Evolutionary conservation across 2,797 vertebrate species (phyloP).

Genomic region (Myiotriccus ornatus): DNA sequence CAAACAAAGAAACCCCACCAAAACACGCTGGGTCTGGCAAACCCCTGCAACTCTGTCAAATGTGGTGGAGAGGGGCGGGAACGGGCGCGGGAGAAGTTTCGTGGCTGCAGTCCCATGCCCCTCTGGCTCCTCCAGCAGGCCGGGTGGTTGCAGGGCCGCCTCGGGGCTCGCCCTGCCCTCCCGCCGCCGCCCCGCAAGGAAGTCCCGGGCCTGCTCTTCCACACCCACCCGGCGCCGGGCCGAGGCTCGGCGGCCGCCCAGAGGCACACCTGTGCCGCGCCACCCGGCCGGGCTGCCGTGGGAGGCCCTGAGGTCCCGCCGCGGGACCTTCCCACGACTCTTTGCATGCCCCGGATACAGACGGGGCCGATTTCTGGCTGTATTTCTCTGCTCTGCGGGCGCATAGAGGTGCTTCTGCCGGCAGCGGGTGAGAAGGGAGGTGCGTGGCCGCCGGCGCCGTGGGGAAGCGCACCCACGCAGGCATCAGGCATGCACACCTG

Average conservation of each 20-base stretch:
- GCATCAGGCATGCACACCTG: not conserved
- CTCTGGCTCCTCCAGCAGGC: conserved; percentile 5
- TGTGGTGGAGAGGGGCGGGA: not conserved
- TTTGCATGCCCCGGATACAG: not conserved
- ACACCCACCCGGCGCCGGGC: not conserved
- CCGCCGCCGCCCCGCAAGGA: too few relatives aligned
- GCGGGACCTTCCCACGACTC: not conserved
- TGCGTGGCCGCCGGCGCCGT: not conserved
- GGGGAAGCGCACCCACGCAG: not conserved
- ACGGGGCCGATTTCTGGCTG: rapidly evolving
- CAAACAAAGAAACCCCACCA: not conserved
- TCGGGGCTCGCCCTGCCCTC: not conserved
- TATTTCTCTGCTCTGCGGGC: not conserved
- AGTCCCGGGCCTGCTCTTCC: not conserved
- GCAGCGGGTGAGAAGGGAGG: not conserved
- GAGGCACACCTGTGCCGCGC: conserved; percentile 1
- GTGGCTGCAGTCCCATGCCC: not conserved
- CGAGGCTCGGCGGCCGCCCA: not conserved
- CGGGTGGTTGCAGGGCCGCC: not conserved
- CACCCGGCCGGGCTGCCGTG: not conserved
- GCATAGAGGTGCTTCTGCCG: not conserved
- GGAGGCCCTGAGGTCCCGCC: not conserved
- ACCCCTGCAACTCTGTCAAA: not conserved
- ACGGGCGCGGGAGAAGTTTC: rapidly evolving
- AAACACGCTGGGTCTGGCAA: not conserved